These are phyloP conservation scores for Furnarius figulus DNA, from an alignment of 2,113 vertebrate species.

Conservation along the genomic window DNA sequence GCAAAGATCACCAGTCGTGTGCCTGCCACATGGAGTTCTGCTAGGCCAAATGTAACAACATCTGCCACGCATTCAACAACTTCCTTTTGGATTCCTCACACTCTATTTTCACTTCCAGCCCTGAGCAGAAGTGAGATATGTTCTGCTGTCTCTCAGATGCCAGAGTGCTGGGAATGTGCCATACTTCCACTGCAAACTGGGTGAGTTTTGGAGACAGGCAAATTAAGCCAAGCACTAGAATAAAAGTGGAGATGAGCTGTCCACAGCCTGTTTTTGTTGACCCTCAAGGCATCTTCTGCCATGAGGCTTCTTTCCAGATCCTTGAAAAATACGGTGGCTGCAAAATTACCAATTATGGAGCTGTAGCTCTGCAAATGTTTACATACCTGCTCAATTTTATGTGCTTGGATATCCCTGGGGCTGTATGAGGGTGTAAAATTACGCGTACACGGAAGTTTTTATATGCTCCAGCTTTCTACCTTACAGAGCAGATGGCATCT, in stretches of 20 bases:
- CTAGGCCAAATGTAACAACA: slow-evolving; percentile 78
- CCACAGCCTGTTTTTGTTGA: slow-evolving; percentile 12
- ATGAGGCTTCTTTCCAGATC: background rate
- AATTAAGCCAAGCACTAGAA: slow-evolving; percentile 27
- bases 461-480: slow-evolving; percentile 12
- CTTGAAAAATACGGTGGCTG: background rate
- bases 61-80: slow-evolving; percentile 73
- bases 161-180: slow-evolving; percentile 61
- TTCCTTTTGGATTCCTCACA: slow-evolving; percentile 72
- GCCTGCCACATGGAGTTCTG: slow-evolving; percentile 65
- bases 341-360: background rate
- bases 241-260: background rate
- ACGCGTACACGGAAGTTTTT: background rate
- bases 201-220: background rate
- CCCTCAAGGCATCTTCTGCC: background rate
- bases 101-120: slow-evolving; percentile 77
- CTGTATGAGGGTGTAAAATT: slow-evolving; percentile 13
- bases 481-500: slow-evolving; percentile 47
- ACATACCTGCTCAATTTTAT: slow-evolving; percentile 14
- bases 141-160: slow-evolving; percentile 55
- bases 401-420: background rate
- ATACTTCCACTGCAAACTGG: slow-evolving; percentile 12
- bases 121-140: slow-evolving; percentile 62
- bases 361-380: slow-evolving; percentile 21
- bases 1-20: slow-evolving; percentile 29